A percentile compares a stretch with the other conserved stretches of the same genome.
phyloP scores from a whole-genome alignment of 2,113 vertebrate species.

The Pycnonotus jocosus region DNA sequence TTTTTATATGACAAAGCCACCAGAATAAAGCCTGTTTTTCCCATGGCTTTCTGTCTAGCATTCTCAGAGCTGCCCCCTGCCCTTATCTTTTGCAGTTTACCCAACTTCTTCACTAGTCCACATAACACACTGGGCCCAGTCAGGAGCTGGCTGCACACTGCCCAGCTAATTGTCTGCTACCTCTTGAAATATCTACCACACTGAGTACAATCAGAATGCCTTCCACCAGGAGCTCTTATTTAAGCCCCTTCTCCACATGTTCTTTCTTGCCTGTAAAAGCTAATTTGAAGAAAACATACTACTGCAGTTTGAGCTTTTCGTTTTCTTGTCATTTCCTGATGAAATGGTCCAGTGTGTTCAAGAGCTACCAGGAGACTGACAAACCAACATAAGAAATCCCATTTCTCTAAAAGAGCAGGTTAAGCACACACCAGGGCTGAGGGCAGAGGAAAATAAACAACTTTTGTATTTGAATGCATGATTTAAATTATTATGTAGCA shows the following conservation, averaged over 20 bases:
- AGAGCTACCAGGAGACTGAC: not conserved
- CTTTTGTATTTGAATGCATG: not conserved
- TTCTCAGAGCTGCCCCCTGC: not conserved
- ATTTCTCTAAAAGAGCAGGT: not conserved
- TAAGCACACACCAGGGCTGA: not conserved
- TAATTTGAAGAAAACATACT: not conserved
- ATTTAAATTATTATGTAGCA: not conserved
- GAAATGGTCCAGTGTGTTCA: not conserved
- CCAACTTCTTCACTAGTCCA: not conserved
- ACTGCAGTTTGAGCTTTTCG: not conserved
- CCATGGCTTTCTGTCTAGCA: not conserved
- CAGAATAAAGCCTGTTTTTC: not conserved
- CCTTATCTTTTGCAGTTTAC: not conserved
- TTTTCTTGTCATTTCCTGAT: not conserved
- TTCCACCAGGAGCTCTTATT: not conserved
- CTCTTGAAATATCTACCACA: not conserved
- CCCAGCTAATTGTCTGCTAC: not conserved
- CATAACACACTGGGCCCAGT: fast-evolving
- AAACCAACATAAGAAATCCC: not conserved
- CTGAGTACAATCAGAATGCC: not conserved
- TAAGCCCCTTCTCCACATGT: not conserved
- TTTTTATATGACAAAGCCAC: not conserved
- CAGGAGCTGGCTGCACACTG: fast-evolving
- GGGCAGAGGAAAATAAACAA: not conserved
- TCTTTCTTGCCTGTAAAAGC: not conserved